Percentiles rank a stretch among this genome's conserved stretches.
Conservation (phyloP, 2,888 invertebrate genomes). For the Dioctria rufipes region DNA sequence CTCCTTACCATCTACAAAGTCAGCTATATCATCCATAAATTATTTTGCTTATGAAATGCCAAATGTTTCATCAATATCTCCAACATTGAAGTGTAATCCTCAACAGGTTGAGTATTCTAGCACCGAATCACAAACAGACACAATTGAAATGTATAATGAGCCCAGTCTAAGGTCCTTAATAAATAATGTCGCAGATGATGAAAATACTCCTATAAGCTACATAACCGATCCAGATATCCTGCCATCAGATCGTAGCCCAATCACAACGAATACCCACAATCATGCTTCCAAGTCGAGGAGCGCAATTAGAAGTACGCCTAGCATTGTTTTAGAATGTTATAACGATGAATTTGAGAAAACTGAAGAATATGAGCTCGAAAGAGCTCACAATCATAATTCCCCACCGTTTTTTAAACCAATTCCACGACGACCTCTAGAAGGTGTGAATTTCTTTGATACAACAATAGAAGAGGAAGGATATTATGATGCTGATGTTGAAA, state of each 20-base stretch:
- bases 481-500: conserved; percentile 17
- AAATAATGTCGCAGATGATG: conserved; percentile 36
- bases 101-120: conserved; percentile 31
- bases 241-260: background rate
- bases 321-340: conserved; percentile 50
- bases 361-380: conserved; percentile 8
- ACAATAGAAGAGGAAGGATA: conserved; percentile 51
- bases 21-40: background rate
- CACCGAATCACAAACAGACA: conserved; percentile 41
- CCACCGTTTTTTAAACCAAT: conserved; percentile 7
- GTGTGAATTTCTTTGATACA: conserved; percentile 42
- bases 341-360: conserved; percentile 38
- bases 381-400: background rate
- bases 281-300: background rate
- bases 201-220: background rate
- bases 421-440: conserved; percentile 3
- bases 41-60: background rate
- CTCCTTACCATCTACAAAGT: background rate
- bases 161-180: conserved; percentile 47
- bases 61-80: background rate
- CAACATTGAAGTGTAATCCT: background rate
- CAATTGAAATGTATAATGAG: conserved; percentile 49
- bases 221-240: conserved; percentile 5
- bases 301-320: conserved; percentile 3
- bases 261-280: background rate